Base-by-base conservation (phyloP, 1,140 invertebrate species). In the Amyelois transitella region DNA sequence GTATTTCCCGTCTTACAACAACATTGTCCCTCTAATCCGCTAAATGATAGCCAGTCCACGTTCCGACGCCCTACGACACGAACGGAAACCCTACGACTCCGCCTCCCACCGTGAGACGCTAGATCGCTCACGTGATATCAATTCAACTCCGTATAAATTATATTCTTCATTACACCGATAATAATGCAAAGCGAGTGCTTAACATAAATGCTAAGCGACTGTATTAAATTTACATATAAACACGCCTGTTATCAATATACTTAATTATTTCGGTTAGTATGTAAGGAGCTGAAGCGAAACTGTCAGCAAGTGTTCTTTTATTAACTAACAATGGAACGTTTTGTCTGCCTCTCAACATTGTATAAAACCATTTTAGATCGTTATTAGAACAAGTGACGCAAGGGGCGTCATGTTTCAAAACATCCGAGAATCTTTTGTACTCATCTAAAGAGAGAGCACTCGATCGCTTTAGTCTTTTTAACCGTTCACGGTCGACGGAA, bases 11-110 rank as follows among this genome's bases (percentile, higher is more conserved):
- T 58, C 28, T 49, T 32, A 61, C 61, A 32, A 51, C 12, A 25
- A 57, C 62, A 54, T 32, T 43, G 58, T 48, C 55, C 48, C 32
- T 50, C 6, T 54, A 51, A 51, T 60, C 49, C 58, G 5, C 18
- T 32, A 5, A 18, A 12, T 17, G 14, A 28, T 43, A 22, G 14
- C 6, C 20, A 38, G 21, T 18, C 19, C 53, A 57, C 53, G 56
- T 54, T 54, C 45, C 54, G 52, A 24, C 43, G 18, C 22, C 20
- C 49, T 55, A 53, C 57, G n/a, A n/a, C n/a, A n/a, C n/a, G n/a
- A n/a, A n/a, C n/a, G 20, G 61, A 70, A 70, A 62, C 64, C 62
- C 54, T 70, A 70, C 58, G 43, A 60, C n/a, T n/a, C n/a, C n/a
- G n/a, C n/a, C n/a, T n/a, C n/a, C n/a, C n/a, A n/a, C n/a, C n/a